Percentiles rank a stretch among this genome's conserved stretches.
phyloP scores from a whole-genome alignment of 2,888 invertebrate genomes.

The Tinea semifulvella region DNA sequence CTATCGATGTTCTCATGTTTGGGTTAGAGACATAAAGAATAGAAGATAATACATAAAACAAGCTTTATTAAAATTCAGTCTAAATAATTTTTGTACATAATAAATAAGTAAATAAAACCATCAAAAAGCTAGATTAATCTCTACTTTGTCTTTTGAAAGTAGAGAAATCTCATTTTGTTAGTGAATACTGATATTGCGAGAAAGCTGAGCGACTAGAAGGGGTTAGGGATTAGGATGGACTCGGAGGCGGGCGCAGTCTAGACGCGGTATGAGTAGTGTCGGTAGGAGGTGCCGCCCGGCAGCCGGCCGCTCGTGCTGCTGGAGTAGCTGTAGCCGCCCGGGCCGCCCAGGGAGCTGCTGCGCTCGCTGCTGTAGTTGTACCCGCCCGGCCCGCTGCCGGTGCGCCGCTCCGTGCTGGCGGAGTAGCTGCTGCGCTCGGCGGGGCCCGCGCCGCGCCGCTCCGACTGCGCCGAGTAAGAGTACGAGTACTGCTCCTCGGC shows the following conservation, averaged over 20 bases:
- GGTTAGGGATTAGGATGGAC: conserved; percentile 20
- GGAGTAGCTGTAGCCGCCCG: conserved; percentile 86
- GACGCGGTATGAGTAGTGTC: conserved; percentile 88
- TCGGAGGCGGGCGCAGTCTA: conserved; percentile 55
- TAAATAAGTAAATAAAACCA: conserved; percentile 41
- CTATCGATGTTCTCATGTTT: conserved; percentile 36
- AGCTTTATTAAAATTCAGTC: conserved; percentile 66
- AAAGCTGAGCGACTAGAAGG: conserved; percentile 25
- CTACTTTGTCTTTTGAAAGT: conserved; percentile 50
- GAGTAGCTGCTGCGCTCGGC: conserved; percentile 75
- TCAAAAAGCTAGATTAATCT: conserved; percentile 39
- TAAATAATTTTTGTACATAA: conserved; percentile 41
- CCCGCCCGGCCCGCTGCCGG: conserved; percentile 77
- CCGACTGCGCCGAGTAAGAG: conserved; percentile 75
- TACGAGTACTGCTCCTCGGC: conserved; percentile 88
- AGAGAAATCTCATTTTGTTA: conserved; percentile 55
- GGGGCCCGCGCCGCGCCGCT: conserved; percentile 52
- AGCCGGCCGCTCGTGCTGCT: conserved; percentile 81
- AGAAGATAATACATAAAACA: conserved; percentile 46
- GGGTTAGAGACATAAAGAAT: conserved; percentile 40
- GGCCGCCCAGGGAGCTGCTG: conserved; percentile 76
- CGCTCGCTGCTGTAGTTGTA: conserved; percentile 82
- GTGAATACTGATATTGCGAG: conserved; percentile 57
- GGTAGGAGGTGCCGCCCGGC: conserved; percentile 83
- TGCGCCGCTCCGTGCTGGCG: conserved; percentile 73